phyloP scores from a whole-genome alignment of 2,113 vertebrate genomes.

The Sitta europaea region DNA sequence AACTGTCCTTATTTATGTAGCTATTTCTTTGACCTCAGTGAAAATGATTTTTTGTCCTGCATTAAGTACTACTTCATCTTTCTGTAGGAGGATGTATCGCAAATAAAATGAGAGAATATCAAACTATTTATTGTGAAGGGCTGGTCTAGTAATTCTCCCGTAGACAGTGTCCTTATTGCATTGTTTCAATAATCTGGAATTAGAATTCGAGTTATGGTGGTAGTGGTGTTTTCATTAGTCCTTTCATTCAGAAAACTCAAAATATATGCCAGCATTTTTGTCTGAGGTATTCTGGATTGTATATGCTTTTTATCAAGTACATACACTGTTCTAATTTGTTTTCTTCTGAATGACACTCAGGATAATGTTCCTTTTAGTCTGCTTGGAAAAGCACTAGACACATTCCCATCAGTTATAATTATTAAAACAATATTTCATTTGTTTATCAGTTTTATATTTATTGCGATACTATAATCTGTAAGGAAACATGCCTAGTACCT shows the following conservation, averaged over 20 bases:
- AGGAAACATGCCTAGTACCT: accelerated
- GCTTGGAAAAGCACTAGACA: neutral
- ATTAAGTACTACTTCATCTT: neutral
- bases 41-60: neutral
- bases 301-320: neutral
- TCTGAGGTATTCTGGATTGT: neutral
- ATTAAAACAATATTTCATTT: neutral
- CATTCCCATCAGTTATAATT: neutral
- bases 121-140: neutral
- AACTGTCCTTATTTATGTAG: neutral
- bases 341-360: neutral
- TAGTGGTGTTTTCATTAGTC: neutral
- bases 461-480: neutral
- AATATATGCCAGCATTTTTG: neutral
- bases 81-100: neutral
- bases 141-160: neutral
- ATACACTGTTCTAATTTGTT: neutral
- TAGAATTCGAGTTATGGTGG: neutral
- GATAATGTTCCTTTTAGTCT: neutral
- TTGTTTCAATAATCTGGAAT: neutral
- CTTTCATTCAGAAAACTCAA: neutral
- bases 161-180: neutral
- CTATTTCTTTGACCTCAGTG: neutral
- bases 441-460: neutral
- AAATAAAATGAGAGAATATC: neutral